Conservation (phyloP, 2,797 vertebrate genomes). For the Cuculus canorus region DNA sequence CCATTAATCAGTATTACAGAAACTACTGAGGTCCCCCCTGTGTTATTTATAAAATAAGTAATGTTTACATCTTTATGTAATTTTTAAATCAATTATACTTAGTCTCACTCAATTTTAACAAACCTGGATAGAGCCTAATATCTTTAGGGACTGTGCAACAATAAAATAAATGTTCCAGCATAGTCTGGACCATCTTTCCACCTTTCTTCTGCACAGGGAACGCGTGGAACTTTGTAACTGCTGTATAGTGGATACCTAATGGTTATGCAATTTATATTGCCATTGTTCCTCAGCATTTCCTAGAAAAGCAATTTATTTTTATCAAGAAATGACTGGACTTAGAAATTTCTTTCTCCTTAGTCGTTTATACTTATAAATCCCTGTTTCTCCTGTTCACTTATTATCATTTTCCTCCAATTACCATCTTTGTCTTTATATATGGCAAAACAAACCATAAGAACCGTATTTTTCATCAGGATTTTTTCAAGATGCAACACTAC, state of each 20-base stretch:
- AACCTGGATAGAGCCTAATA: neutral
- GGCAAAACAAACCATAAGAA: neutral
- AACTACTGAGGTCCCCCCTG: rapidly evolving
- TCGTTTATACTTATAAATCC: neutral
- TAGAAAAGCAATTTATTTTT: neutral
- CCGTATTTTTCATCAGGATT: neutral
- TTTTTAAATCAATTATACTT: neutral
- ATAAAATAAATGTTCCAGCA: neutral
- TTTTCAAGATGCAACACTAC: neutral
- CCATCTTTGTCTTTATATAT: neutral
- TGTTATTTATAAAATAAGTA: neutral
- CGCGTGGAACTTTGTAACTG: neutral
- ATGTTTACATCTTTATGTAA: neutral
- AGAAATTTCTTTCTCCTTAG: neutral
- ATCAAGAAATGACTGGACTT: neutral
- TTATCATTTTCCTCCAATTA: neutral
- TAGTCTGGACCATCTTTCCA: neutral
- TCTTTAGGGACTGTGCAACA: neutral
- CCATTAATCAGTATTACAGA: neutral
- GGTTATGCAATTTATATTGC: neutral
- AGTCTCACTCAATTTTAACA: neutral
- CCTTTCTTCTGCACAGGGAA: neutral
- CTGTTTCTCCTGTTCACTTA: neutral
- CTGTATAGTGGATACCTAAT: neutral
- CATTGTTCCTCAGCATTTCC: neutral